Conservation (phyloP, 2,888 invertebrate species). For the Pammene aurita region DNA sequence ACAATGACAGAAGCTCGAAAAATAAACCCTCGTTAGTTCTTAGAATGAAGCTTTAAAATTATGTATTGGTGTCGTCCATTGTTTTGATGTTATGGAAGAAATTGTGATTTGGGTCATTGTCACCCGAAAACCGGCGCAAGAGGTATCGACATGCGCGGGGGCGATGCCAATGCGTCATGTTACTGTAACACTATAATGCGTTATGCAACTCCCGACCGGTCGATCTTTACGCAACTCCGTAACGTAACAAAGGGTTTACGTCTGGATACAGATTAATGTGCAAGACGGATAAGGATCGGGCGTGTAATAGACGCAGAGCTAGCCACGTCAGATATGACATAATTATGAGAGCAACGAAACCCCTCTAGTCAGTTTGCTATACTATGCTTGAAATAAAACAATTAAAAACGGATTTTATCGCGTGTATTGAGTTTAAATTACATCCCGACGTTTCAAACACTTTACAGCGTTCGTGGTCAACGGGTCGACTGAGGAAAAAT, state of each 20-base stretch:
- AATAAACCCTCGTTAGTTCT: not conserved
- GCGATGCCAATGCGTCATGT: constrained; percentile 68
- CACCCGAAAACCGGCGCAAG: constrained; percentile 67
- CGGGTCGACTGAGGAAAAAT: too few species aligned
- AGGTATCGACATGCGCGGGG: constrained; percentile 61
- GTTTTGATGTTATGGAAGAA: constrained; percentile 71
- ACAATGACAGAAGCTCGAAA: not conserved
- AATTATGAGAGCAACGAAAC: too few species aligned
- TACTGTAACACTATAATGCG: constrained; percentile 58
- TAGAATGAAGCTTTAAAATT: constrained; percentile 12
- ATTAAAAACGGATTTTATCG: too few species aligned
- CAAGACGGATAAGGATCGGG: constrained; percentile 5
- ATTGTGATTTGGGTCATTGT: constrained; percentile 75
- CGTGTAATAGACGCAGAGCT: not conserved
- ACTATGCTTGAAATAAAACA: too few species aligned
- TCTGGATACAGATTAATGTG: constrained; percentile 29
- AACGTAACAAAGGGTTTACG: constrained; percentile 38
- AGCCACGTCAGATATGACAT: too few species aligned
- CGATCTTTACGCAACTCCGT: constrained; percentile 55
- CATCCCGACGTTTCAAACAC: too few species aligned
- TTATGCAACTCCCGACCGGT: constrained; percentile 70
- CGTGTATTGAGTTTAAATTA: too few species aligned
- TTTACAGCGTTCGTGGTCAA: too few species aligned
- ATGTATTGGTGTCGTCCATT: constrained; percentile 59
- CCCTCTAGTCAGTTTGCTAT: too few species aligned